Conservation (phyloP, 2,797 vertebrate genomes). For the Cyclopterus lumpus region DNA sequence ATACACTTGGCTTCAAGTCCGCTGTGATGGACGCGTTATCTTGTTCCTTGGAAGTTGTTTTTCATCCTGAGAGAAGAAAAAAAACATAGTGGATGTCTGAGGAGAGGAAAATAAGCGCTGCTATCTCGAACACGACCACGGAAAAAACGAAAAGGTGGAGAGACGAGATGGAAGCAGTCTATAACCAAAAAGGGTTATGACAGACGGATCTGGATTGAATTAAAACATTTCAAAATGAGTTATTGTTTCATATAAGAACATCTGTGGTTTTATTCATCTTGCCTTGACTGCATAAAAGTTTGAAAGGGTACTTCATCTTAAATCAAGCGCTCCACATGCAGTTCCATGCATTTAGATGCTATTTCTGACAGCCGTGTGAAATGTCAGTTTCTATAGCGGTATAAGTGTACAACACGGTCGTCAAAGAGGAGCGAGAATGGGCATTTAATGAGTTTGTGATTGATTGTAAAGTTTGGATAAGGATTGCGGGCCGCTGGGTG, state of each 20-base stretch:
- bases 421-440: slow-evolving; percentile 29
- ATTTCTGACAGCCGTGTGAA: slow-evolving; percentile 4
- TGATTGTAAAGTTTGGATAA: slow-evolving; percentile 48
- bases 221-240: slow-evolving; percentile 38
- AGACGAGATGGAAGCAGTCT: slow-evolving; percentile 15
- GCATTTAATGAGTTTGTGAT: slow-evolving; percentile 47
- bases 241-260: slow-evolving; percentile 51
- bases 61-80: slow-evolving; percentile 20
- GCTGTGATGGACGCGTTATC: slow-evolving; percentile 20
- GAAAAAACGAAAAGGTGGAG: neutral
- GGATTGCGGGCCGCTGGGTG: slow-evolving; percentile 41
- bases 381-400: neutral
- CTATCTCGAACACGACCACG: neutral
- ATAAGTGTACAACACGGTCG: neutral
- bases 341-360: slow-evolving; percentile 12
- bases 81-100: slow-evolving; percentile 25
- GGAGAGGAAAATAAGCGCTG: slow-evolving; percentile 12
- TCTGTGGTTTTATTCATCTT: slow-evolving; percentile 39
- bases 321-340: slow-evolving; percentile 1
- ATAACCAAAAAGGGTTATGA: slow-evolving; percentile 9
- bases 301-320: neutral
- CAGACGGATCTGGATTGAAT: slow-evolving; percentile 36
- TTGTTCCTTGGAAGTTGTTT: slow-evolving; percentile 27
- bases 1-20: neutral
- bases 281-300: slow-evolving; percentile 7